Conservation (phyloP, 2,888 invertebrate species). For the Mimachlamys varia region DNA sequence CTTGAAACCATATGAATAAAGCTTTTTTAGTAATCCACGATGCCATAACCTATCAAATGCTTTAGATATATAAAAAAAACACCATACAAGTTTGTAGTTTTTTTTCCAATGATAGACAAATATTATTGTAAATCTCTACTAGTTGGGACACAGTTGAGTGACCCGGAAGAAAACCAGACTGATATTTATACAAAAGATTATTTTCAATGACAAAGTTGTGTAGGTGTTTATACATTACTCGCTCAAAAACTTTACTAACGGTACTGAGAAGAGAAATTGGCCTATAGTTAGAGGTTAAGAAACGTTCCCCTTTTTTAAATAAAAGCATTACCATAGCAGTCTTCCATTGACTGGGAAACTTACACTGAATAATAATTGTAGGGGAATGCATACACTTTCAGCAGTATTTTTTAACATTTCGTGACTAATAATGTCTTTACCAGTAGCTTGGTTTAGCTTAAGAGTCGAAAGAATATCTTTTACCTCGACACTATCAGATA, state of each 20-base stretch:
- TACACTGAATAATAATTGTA: conserved; percentile 43
- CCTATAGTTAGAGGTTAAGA: conserved; percentile 42
- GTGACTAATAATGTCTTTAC: conserved; percentile 48
- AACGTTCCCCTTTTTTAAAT: conserved; percentile 48
- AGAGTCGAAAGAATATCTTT: conserved; percentile 40
- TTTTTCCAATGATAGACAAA: conserved; percentile 45
- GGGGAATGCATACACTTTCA: conserved; percentile 36
- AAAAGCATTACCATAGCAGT: conserved; percentile 45
- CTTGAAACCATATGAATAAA: conserved; percentile 48
- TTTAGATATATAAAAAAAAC: conserved; percentile 54
- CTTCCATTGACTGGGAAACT: conserved; percentile 48
- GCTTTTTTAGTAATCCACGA: conserved; percentile 49
- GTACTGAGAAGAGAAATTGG: conserved; percentile 51
- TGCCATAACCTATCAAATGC: conserved; percentile 57
- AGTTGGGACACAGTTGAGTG: conserved; percentile 52
- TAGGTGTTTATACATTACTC: conserved; percentile 49
- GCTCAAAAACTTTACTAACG: conserved; percentile 51
- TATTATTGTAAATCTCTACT: conserved; percentile 51
- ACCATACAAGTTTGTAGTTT: conserved; percentile 47
- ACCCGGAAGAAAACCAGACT: conserved; percentile 51
- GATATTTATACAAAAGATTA: conserved; percentile 47
- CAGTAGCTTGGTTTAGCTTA: conserved; percentile 45
- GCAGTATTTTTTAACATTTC: conserved; percentile 41
- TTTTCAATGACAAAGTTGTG: conserved; percentile 48
- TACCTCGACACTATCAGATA: conserved; percentile 42